A percentile compares a stretch with the other conserved stretches of the same genome.
Evolutionary conservation across 2,113 vertebrate species (phyloP).

Genomic region (Setophaga petechia): DNA sequence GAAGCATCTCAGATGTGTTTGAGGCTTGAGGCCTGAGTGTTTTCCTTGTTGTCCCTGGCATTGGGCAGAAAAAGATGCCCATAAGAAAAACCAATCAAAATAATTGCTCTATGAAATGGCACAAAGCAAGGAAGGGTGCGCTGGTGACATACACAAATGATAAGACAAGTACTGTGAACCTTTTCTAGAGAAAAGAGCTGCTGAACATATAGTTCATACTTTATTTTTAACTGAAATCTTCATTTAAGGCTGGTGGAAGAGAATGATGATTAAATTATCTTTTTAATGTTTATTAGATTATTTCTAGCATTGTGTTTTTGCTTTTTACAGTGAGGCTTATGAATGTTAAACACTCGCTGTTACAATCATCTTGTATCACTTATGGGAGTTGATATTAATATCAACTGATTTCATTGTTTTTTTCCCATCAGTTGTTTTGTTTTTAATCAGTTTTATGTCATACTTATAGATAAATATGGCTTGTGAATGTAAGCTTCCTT

Average conservation of each 20-base stretch:
- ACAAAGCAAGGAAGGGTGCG: background rate
- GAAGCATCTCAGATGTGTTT: background rate
- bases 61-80: accelerated
- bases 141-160: background rate
- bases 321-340: background rate
- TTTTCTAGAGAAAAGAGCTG: background rate
- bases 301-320: background rate
- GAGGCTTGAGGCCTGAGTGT: background rate
- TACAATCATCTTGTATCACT: background rate
- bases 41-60: background rate
- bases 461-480: background rate
- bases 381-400: background rate
- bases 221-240: background rate
- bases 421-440: background rate
- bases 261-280: background rate
- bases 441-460: constrained; percentile 34
- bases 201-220: background rate
- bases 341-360: background rate
- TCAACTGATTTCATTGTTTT: background rate
- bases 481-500: background rate
- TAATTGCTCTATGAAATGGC: background rate
- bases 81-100: background rate
- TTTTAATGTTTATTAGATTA: background rate
- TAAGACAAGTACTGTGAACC: background rate
- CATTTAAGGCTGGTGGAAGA: background rate